Conservation (phyloP, 2,113 vertebrate genomes). For the Coracopsis vasa region DNA sequence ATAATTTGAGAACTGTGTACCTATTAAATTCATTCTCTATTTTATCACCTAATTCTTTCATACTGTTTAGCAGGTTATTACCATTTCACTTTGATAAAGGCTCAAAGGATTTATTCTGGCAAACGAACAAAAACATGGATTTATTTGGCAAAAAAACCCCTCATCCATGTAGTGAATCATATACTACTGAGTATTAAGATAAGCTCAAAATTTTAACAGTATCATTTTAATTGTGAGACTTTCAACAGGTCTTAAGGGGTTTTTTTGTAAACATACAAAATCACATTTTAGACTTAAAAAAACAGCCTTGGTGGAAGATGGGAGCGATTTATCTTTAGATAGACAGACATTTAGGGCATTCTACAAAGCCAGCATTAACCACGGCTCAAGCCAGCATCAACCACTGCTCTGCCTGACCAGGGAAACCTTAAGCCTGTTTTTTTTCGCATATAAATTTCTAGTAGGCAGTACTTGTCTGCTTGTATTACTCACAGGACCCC, state of each 20-base stretch:
- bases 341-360: not conserved
- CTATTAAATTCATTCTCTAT: conserved; percentile 38
- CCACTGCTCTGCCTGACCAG: not conserved
- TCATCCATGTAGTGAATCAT: conserved; percentile 12
- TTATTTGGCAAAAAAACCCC: conserved; percentile 29
- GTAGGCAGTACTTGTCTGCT: not conserved
- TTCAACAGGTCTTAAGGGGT: not conserved
- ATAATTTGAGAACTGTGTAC: conserved; percentile 13
- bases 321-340: not conserved
- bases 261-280: not conserved
- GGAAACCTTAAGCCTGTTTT: not conserved
- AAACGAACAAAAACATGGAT: conserved; percentile 32
- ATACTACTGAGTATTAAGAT: conserved; percentile 11
- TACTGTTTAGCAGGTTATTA: conserved; percentile 36
- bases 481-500: not conserved
- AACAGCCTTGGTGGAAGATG: not conserved
- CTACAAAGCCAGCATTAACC: not conserved
- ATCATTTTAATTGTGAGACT: not conserved
- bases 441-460: not conserved
- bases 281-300: not conserved
- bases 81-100: conserved; percentile 56
- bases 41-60: conserved; percentile 50
- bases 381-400: not conserved
- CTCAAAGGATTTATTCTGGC: conserved; percentile 56
- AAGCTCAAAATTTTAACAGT: conserved; percentile 6